Evolutionary conservation across 1,140 invertebrate species (phyloP).

Genomic region (Bombus difficillimus): DNA sequence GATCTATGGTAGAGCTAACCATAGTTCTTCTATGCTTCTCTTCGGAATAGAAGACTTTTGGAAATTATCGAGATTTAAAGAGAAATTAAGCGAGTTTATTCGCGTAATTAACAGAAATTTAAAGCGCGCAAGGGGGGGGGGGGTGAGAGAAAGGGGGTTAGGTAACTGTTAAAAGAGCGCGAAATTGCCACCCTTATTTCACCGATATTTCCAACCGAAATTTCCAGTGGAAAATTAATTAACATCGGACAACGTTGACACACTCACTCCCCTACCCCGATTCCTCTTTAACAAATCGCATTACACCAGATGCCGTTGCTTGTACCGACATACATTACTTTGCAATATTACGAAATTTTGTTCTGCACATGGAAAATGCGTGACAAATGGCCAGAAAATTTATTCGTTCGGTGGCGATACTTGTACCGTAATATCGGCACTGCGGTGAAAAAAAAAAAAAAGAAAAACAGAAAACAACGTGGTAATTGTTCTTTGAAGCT

Average conservation of each 20-base stretch:
- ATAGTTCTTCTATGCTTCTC: not conserved
- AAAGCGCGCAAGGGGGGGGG: too few species aligned
- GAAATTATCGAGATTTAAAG: not conserved
- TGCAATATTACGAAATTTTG: constrained; percentile 33
- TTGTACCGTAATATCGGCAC: not conserved
- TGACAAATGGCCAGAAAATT: constrained; percentile 34
- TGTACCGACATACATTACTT: constrained; percentile 37
- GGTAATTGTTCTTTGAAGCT: not conserved
- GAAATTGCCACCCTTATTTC: constrained; percentile 6
- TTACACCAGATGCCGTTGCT: constrained; percentile 49
- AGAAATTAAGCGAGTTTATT: not conserved
- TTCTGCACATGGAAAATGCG: not conserved
- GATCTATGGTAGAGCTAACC: not conserved
- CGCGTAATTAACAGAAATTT: not conserved
- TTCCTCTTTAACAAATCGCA: constrained; percentile 37
- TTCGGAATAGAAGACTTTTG: too few species aligned
- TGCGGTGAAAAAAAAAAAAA: not conserved
- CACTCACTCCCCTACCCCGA: not conserved
- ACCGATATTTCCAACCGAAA: not conserved
- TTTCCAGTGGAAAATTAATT: constrained; percentile 39
- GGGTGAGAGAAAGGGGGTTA: too few species aligned
- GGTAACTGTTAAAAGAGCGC: not conserved
- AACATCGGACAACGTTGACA: constrained; percentile 19
- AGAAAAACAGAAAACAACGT: not conserved
- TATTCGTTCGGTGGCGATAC: not conserved